Evolutionary conservation across 2,113 vertebrate species (phyloP), one percentile per base, ranked within the genome.

Genomic region (Vanacampus margaritifer): DNA sequence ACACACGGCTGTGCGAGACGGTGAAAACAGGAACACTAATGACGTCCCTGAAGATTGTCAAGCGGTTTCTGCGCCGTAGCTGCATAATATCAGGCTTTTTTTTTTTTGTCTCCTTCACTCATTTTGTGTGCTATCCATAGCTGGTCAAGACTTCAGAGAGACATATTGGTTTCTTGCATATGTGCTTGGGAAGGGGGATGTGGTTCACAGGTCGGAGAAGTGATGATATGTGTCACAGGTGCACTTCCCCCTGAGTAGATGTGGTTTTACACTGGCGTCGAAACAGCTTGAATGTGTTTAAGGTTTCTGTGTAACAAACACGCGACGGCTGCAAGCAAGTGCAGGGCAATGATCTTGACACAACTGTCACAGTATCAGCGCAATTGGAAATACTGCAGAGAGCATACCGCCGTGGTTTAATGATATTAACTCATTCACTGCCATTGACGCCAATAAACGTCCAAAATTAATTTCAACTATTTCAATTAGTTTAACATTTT

Each of bases 271-370:
- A 82, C 75, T 77, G 24, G 7, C 73, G 54, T 87, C 74, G n/a
- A 61, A 75, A 79, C 89, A 91, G 82, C 86, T 89, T 37, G 86
- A 74, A 75, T 61, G 67, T 80, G 82, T 83, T 77, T 81, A 79
- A 11, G 23, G 67, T 76, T 43, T 36, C 56, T 41, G 66, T 57
- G 81, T 54, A 74, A 71, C 74, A 68, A 73, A 80, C 83, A 70
- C 21, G 59, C 72, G 28, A 10, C 84, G 85, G 83, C 87, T 84
- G 86, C 75, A 1, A 65, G 51, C 14, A 5, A 57, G 53, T 79
- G 53, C 46, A 62, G 48, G 37, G 57, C 13, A 4, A 71, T 21
- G 56, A 58, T 16, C 68, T 54, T 76, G 76, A 78, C 73, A 67
- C 69, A 78, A 77, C 57, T 21, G 32, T 57, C 65, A 37, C 56